Evolutionary conservation across 1,140 invertebrate genomes (phyloP).

Genomic region (Drosophila truncata): DNA sequence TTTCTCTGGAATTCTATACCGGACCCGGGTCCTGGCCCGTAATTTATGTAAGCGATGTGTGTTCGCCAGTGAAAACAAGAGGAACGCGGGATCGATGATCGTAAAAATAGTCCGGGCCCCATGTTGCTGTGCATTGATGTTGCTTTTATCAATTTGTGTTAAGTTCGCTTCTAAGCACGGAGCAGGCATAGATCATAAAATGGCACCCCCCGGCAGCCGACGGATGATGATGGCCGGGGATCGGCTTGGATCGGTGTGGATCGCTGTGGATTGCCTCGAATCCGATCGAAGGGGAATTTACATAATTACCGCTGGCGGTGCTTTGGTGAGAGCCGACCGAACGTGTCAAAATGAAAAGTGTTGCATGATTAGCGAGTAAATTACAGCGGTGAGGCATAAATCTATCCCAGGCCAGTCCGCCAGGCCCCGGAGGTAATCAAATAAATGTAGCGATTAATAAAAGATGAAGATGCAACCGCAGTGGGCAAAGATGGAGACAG

Average conservation of each 20-base stretch:
- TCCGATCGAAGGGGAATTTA: constrained; percentile 56
- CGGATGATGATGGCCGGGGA: constrained; percentile 13
- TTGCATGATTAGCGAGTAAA: constrained; percentile 82
- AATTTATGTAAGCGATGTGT: constrained; percentile 79
- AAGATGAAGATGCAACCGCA: constrained; percentile 73
- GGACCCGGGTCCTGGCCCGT: constrained; percentile 59
- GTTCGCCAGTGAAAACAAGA: constrained; percentile 72
- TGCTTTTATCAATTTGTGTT: constrained; percentile 81
- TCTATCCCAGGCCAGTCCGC: constrained; percentile 44
- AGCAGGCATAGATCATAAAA: constrained; percentile 78
- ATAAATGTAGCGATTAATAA: constrained; percentile 80
- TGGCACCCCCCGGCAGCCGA: constrained; percentile 54
- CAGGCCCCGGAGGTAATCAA: constrained; percentile 65
- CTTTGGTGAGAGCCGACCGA: constrained; percentile 72
- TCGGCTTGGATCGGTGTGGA: constrained; percentile 11
- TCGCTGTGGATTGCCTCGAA: constrained; percentile 10
- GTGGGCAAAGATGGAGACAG: constrained; percentile 1
- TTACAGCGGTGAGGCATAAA: constrained; percentile 70
- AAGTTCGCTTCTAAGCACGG: constrained; percentile 71
- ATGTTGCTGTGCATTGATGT: constrained; percentile 30
- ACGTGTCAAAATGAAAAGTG: constrained; percentile 83
- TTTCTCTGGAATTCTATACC: constrained; percentile 69
- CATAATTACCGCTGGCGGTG: constrained; percentile 79
- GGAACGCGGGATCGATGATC: constrained; percentile 45
- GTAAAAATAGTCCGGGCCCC: constrained; percentile 64